Evolutionary conservation across 2,113 vertebrate genomes (phyloP).

Genomic region (Leptobrachium ailaonicum): DNA sequence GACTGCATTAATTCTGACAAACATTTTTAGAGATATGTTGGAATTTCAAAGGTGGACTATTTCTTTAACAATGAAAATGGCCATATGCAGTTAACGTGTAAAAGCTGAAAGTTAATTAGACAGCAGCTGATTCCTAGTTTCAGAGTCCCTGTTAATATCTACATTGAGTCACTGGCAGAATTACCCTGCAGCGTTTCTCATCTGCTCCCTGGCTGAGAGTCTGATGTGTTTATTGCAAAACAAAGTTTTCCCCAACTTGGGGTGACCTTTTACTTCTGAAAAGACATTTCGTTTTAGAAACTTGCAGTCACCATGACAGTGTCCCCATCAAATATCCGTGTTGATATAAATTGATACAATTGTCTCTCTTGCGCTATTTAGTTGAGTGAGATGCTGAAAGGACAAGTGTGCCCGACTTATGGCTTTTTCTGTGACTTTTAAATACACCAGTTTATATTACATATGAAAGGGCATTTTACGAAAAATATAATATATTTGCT

Average conservation of each 20-base stretch:
- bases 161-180: slow-evolving; percentile 42
- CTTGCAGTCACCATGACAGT: background rate
- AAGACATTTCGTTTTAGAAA: slow-evolving; percentile 24
- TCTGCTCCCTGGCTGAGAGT: slow-evolving; percentile 43
- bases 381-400: background rate
- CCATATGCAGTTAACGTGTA: background rate
- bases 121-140: slow-evolving; percentile 29
- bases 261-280: slow-evolving; percentile 45
- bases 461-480: too few relatives aligned
- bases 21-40: too few relatives aligned
- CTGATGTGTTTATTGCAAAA: slow-evolving; percentile 48
- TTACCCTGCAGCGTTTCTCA: slow-evolving; percentile 46
- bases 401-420: background rate
- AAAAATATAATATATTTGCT: too few relatives aligned
- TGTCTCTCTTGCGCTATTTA: background rate
- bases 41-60: background rate
- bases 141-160: slow-evolving; percentile 42
- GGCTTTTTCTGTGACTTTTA: too few relatives aligned
- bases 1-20: too few relatives aligned
- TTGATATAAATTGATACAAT: slow-evolving; percentile 1
- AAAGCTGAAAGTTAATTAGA: slow-evolving; percentile 40
- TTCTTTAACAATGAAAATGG: slow-evolving; percentile 26
- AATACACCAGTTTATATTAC: too few relatives aligned
- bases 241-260: slow-evolving; percentile 40
- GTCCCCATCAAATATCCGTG: background rate